Evolutionary conservation across 2,113 vertebrate genomes (phyloP), one percentile per base, ranked within the genome.

Genomic region (Balaeniceps rex): DNA sequence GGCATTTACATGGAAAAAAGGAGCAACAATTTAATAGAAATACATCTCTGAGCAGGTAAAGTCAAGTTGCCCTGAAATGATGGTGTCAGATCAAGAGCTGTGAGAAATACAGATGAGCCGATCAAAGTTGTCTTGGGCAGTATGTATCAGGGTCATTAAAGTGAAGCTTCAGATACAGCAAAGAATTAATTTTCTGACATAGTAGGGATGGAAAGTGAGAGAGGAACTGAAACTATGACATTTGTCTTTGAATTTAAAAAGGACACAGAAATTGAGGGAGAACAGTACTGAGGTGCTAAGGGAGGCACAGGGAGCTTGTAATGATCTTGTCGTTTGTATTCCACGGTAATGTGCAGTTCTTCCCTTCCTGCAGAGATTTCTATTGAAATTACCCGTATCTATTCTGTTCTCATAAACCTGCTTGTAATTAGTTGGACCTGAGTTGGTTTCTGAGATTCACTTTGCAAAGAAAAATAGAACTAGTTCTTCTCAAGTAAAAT

Each of bases 291-390:
- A 94, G 71, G 84, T 82, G 82, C 40, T 83, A 23, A 94, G 93
- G 84, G 89, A 95, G 93, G 78, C 93, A 83, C 70, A 24, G 84
- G 81, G 74, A 87, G 58, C 84, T 94, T 95, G 91, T 97, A 95
- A 91, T 89, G 84, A 93, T 90, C 95, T 91, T 95, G 94, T 94
- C 16, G 0, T 81, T 71, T 70, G 31, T 77, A 66, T 95, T 94
- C 70, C 28, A 28, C 1, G 9, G 54, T 85, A 85, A 82, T 69
- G 71, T 70, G 70, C 66, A 72, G n/a, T 13, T 95, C 70, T 90
- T 83, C 21, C 51, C 75, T 91, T 93, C 83, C 91, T 95, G 93
- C 46, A 44, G 91, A 94, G 91, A 85, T 91, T 87, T 84, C 83
- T 89, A n/a, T 94, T 87, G 87, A 93, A 95, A 90, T 90, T 66